phyloP scores from a whole-genome alignment of 2,797 vertebrate species.

The Chaenodraco wilsoni region DNA sequence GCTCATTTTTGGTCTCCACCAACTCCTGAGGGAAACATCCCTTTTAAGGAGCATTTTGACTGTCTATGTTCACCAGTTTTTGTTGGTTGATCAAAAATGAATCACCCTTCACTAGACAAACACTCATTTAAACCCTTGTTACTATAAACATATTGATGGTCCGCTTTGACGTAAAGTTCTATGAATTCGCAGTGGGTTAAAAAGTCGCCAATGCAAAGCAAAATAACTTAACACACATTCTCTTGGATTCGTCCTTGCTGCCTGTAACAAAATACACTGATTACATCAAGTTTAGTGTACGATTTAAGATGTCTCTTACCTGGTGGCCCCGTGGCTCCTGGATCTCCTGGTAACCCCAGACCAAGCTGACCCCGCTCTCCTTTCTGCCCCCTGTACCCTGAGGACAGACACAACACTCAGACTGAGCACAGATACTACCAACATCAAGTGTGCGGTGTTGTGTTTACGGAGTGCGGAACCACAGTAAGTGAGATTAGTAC shows the following conservation, averaged over 20 bases:
- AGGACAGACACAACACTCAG: slow-evolving; percentile 57
- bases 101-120: background rate
- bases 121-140: background rate
- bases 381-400: slow-evolving; percentile 98
- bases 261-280: too few relatives aligned
- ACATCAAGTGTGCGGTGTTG: background rate
- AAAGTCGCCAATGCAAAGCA: background rate
- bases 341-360: slow-evolving; percentile 90
- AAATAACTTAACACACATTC: background rate
- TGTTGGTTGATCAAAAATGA: background rate
- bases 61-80: background rate
- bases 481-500: slow-evolving; percentile 69
- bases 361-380: slow-evolving; percentile 97
- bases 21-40: background rate
- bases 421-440: slow-evolving; percentile 43
- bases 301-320: slow-evolving; percentile 79
- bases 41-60: background rate
- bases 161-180: background rate
- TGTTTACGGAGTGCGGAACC: background rate
- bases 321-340: slow-evolving; percentile 88
- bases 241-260: background rate
- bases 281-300: background rate
- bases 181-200: background rate
- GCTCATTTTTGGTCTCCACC: background rate
- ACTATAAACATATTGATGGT: background rate